Conservation (phyloP, 2,888 invertebrate genomes). For the Linnaemya tessellans region DNA sequence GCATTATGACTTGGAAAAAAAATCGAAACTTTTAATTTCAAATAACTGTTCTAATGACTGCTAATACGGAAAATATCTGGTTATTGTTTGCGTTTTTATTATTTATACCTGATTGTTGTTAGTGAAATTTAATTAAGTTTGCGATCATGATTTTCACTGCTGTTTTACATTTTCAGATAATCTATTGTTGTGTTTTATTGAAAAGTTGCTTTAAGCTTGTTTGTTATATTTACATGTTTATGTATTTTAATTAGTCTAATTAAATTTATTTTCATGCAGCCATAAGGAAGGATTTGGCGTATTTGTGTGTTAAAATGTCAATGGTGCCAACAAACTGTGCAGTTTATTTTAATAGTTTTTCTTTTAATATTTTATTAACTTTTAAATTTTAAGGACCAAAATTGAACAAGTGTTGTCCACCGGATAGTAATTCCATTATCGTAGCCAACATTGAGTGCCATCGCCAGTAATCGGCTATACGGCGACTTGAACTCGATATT, state of each 20-base stretch:
- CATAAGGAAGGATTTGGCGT: neutral
- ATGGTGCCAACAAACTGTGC: neutral
- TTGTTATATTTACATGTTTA: slow-evolving; percentile 9
- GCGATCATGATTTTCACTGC: neutral
- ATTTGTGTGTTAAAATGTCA: neutral
- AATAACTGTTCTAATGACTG: neutral
- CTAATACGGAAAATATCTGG: neutral
- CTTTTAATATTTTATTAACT: no score
- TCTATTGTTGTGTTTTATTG: slow-evolving; percentile 25
- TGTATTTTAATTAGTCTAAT: neutral
- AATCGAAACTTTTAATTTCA: neutral
- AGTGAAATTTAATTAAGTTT: neutral
- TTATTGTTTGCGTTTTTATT: slow-evolving; percentile 1
- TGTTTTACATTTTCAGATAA: slow-evolving; percentile 21
- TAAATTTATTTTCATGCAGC: neutral
- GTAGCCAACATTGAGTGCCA: no score
- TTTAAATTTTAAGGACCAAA: no score
- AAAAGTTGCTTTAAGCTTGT: neutral
- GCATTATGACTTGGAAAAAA: neutral
- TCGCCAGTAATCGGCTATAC: no score
- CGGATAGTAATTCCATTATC: no score
- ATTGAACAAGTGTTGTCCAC: no score
- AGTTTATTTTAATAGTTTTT: no score
- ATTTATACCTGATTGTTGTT: slow-evolving; percentile 27
- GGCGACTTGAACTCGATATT: no score